Base-by-base conservation (phyloP, 2,888 invertebrate genomes). In the Eristalis pertinax region DNA sequence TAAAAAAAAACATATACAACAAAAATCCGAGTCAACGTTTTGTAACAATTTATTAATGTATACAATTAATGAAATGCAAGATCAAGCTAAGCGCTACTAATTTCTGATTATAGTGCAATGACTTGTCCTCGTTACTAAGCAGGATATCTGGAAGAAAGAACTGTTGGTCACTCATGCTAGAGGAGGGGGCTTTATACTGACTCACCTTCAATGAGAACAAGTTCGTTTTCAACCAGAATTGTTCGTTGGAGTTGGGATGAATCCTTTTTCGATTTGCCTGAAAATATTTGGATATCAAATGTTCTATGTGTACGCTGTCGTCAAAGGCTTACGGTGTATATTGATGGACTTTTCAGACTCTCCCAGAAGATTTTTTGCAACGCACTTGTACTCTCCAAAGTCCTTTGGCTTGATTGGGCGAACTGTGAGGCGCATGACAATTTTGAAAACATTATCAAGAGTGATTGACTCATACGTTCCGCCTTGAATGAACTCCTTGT, bases 321-420 rank as follows among this genome's bases (percentile, higher is more conserved):
- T 15, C 5, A 22, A 19, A 50, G 22, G 90, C 92, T 90, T 88
- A 92, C 92, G 91, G 86, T 91, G 90, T 29, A 92, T 77, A 64
- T 89, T 90, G 22, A 93, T 93, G 26, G 89, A 90, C 69, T 91
- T 91, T 82, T 93, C 91, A 11, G 92, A 91, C 91, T 96, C 96
- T 10, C 97, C 97, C 26, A 97, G 93, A 1, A 96, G 95, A 92
- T 97, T 97, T 93, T 96, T 97, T 32, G 97, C 96, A 87, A 97
- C 95, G 92, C 97, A 97, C 92, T 96, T 96, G 93, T 97, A 97
- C 69, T 96, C 95, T 29, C 96, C 96, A 91, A 96, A 97, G 93
- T 97, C 97, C 11, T 94, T 93, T 70, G 93, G 93, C 38, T 95
- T 94, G 67, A 96, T 94, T 74, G 95, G 94, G 79, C 95, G 94